These are phyloP conservation scores for Epirrita christyi DNA, from an alignment of 2,888 invertebrate genomes.

Conservation along the genomic window DNA sequence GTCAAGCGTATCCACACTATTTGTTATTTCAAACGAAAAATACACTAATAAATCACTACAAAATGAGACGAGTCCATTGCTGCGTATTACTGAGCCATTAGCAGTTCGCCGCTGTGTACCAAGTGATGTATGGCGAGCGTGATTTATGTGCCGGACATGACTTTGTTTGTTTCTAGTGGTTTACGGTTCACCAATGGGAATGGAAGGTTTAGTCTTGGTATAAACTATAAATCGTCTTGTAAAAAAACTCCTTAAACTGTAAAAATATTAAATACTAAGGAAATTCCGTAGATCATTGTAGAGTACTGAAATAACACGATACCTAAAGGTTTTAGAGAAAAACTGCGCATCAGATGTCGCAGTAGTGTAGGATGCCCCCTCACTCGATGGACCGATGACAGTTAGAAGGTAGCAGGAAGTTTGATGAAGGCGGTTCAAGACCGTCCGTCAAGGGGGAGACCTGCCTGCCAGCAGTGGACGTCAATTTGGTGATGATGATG, in stretches of 20 bases:
- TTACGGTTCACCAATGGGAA: conserved; percentile 14
- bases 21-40: conserved; percentile 33
- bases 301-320: too few relatives aligned
- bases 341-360: too few relatives aligned
- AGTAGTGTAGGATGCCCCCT: too few relatives aligned
- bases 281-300: too few relatives aligned
- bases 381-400: too few relatives aligned
- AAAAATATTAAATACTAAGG: too few relatives aligned
- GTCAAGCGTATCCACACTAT: conserved; percentile 22
- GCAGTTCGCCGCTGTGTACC: conserved; percentile 44
- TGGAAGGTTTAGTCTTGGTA: conserved; percentile 24
- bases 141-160: conserved; percentile 52
- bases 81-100: conserved; percentile 54
- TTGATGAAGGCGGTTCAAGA: too few relatives aligned
- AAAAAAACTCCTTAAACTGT: not conserved
- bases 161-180: conserved; percentile 31
- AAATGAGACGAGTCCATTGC: conserved; percentile 48
- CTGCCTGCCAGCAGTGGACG: too few relatives aligned
- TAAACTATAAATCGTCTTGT: conserved; percentile 13
- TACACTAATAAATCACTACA: conserved; percentile 40
- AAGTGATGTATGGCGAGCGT: conserved; percentile 53
- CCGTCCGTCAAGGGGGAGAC: too few relatives aligned
- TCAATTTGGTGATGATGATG: too few relatives aligned
- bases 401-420: not conserved
- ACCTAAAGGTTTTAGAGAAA: too few relatives aligned